Conservation (phyloP, 2,888 invertebrate species). For the Platerodrilus igneus region DNA sequence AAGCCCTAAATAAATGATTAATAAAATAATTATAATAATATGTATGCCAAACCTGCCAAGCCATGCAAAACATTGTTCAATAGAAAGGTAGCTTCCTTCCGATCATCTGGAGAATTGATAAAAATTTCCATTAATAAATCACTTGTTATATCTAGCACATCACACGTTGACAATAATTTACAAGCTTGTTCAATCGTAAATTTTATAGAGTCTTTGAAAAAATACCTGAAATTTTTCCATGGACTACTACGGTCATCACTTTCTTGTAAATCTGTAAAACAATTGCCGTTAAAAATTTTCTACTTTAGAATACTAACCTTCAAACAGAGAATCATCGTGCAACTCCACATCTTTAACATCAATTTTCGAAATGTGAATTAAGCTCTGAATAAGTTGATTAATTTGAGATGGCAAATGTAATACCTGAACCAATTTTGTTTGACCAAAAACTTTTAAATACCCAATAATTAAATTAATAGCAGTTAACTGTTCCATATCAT, state of each 20-base stretch:
- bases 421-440: conserved; percentile 54
- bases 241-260: conserved; percentile 45
- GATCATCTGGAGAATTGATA: conserved; percentile 48
- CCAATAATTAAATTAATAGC: conserved; percentile 63
- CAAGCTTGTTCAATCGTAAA: conserved; percentile 55
- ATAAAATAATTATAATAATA: neutral
- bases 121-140: conserved; percentile 61
- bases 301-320: too few relatives aligned
- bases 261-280: conserved; percentile 40
- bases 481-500: conserved; percentile 58
- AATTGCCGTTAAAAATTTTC: too few relatives aligned
- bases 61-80: conserved; percentile 49
- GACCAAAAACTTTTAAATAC: conserved; percentile 58
- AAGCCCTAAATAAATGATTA: too few relatives aligned
- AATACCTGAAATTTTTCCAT: conserved; percentile 63
- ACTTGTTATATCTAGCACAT: conserved; percentile 54
- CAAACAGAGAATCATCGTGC: conserved; percentile 50
- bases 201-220: conserved; percentile 50
- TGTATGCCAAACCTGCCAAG: conserved; percentile 6
- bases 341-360: conserved; percentile 50
- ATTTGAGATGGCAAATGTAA: conserved; percentile 54
- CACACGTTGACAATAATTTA: conserved; percentile 52
- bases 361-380: conserved; percentile 54
- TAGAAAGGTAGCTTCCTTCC: conserved; percentile 59
- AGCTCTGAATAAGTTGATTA: conserved; percentile 53